Conservation (phyloP, 2,113 vertebrate species). For the Mastomys coucha region DNA sequence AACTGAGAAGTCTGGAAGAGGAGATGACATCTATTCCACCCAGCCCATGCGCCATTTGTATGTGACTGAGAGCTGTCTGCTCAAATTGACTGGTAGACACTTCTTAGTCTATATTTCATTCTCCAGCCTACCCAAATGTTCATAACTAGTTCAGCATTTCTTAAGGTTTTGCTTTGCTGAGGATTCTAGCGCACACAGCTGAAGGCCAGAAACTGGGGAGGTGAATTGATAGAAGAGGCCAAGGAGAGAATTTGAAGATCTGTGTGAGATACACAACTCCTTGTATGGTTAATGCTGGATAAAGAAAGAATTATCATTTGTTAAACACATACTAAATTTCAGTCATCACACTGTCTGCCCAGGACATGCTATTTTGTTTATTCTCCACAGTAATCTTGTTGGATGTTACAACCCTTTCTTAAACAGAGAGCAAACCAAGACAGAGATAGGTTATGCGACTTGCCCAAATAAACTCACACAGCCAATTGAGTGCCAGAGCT, state of each 20-base stretch:
- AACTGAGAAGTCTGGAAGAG: too few relatives aligned
- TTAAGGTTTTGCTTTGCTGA: neutral
- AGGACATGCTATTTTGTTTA: neutral
- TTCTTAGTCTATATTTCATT: neutral
- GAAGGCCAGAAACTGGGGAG: neutral
- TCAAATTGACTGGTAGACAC: neutral
- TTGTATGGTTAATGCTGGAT: neutral
- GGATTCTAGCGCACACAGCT: neutral
- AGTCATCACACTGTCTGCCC: neutral
- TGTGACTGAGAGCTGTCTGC: neutral
- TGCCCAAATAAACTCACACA: neutral
- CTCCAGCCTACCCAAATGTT: neutral
- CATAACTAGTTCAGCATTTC: neutral
- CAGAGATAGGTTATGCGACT: neutral
- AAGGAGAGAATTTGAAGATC: neutral
- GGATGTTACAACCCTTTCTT: neutral
- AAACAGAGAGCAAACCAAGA: constrained; percentile 2
- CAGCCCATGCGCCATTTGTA: neutral
- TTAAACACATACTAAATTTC: constrained; percentile 26
- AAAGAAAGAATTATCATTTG: constrained; percentile 25
- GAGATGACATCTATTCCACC: neutral
- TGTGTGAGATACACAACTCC: neutral
- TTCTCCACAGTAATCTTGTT: neutral
- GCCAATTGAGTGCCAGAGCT: neutral
- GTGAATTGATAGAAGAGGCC: neutral